phyloP scores from a whole-genome alignment of 2,888 invertebrate species.

The Melanostoma scalare region DNA sequence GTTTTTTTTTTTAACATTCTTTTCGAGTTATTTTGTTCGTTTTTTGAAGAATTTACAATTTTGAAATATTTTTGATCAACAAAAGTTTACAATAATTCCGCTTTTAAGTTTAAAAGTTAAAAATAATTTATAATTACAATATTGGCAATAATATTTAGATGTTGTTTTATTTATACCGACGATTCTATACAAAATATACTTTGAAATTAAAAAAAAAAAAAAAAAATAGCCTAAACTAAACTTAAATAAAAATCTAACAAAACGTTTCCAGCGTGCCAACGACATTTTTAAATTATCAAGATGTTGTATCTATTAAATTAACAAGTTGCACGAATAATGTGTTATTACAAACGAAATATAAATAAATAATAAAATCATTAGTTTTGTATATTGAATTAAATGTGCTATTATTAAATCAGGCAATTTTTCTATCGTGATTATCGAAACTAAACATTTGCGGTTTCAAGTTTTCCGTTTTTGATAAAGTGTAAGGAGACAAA shows the following conservation, averaged over 20 bases:
- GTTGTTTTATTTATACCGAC: constrained; percentile 37
- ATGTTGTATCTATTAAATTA: not conserved
- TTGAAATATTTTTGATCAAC: constrained; percentile 59
- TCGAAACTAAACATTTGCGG: constrained; percentile 80
- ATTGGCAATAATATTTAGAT: constrained; percentile 44
- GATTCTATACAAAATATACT: constrained; percentile 33
- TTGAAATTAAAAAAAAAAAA: constrained; percentile 26
- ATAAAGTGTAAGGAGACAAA: constrained; percentile 80
- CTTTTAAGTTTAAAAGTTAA: constrained; percentile 50
- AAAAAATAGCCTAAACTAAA: constrained; percentile 12
- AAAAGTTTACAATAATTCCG: constrained; percentile 69
- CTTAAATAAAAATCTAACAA: constrained; percentile 34
- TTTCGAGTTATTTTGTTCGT: constrained; percentile 22
- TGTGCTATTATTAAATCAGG: constrained; percentile 71
- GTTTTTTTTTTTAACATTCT: constrained; percentile 41
- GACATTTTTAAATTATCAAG: constrained; percentile 9
- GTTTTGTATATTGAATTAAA: constrained; percentile 21
- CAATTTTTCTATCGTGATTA: constrained; percentile 80
- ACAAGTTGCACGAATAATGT: constrained; percentile 28
- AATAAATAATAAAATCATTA: constrained; percentile 67
- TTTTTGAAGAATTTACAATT: constrained; percentile 54
- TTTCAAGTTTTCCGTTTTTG: constrained; percentile 81
- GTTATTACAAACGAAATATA: constrained; percentile 47
- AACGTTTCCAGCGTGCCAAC: constrained; percentile 38
- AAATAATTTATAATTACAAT: constrained; percentile 31